Evolutionary conservation across 2,888 invertebrate species (phyloP).

Genomic region (Ectemnius lituratus): DNA sequence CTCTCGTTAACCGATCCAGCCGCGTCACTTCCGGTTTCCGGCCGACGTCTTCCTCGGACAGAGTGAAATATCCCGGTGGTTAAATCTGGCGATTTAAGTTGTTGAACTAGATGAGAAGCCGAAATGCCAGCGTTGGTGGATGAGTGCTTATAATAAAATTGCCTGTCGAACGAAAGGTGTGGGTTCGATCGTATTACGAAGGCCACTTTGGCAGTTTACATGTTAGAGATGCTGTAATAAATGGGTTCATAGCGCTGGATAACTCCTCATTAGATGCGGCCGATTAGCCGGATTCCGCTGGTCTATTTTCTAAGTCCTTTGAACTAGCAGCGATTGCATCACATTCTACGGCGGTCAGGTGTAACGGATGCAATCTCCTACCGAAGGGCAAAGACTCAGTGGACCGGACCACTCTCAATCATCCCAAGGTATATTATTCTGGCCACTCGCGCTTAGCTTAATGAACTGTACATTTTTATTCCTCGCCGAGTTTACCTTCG

Average conservation of each 20-base stretch:
- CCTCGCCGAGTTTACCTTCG: too few species aligned
- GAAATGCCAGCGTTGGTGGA: background rate
- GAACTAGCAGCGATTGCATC: constrained; percentile 54
- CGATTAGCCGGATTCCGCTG: constrained; percentile 47
- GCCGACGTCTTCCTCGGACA: constrained; percentile 5
- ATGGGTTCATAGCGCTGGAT: constrained; percentile 28
- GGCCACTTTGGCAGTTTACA: too few species aligned
- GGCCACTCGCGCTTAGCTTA: too few species aligned
- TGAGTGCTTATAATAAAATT: background rate
- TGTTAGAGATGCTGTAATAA: background rate
- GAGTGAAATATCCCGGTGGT: background rate
- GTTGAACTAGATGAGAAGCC: background rate
- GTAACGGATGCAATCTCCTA: constrained; percentile 26
- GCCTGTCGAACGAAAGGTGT: too few species aligned
- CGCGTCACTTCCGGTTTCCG: constrained; percentile 49
- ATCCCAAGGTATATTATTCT: background rate
- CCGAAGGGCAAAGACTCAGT: constrained; percentile 39
- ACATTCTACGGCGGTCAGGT: constrained; percentile 58
- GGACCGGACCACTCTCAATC: background rate
- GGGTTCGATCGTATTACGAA: too few species aligned
- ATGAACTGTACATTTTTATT: too few species aligned
- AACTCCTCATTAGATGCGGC: constrained; percentile 37
- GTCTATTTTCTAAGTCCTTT: constrained; percentile 51
- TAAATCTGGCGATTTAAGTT: constrained; percentile 6
- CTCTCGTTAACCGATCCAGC: constrained; percentile 44